These are phyloP conservation scores for Bombus breviceps DNA, from an alignment of 1,140 invertebrate genomes.

Conservation along the genomic window DNA sequence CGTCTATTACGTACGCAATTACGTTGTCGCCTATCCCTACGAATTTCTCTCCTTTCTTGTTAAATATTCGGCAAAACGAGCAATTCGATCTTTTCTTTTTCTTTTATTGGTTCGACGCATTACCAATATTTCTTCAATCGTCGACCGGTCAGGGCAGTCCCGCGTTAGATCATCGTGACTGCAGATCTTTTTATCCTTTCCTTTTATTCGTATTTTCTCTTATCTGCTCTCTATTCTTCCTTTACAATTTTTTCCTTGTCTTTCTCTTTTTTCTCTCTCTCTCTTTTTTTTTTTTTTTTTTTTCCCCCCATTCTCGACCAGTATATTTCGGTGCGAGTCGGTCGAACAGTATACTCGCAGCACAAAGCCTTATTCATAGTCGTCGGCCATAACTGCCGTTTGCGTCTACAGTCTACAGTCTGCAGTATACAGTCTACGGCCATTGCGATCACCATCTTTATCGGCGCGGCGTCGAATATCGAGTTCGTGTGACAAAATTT, in stretches of 20 bases:
- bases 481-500: background rate
- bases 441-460: conserved; percentile 44
- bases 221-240: background rate
- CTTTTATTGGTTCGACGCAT: background rate
- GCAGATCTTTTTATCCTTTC: background rate
- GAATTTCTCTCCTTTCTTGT: background rate
- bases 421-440: conserved; percentile 1
- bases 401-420: background rate
- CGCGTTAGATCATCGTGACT: background rate
- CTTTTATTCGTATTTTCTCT: background rate
- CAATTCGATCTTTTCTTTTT: background rate
- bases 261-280: too few species aligned
- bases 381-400: conserved; percentile 28
- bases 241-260: background rate
- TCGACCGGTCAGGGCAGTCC: background rate
- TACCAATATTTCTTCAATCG: background rate
- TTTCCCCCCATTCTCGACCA: background rate
- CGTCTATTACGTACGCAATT: too few species aligned
- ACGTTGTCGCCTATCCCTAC: background rate
- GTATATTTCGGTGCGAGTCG: conserved; percentile 33
- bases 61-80: background rate
- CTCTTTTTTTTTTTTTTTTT: too few species aligned
- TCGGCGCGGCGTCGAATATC: background rate
- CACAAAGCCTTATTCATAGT: conserved; percentile 49
- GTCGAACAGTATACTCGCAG: background rate